Conservation (phyloP, 2,797 vertebrate species). For the Passerculus sandwichensis region DNA sequence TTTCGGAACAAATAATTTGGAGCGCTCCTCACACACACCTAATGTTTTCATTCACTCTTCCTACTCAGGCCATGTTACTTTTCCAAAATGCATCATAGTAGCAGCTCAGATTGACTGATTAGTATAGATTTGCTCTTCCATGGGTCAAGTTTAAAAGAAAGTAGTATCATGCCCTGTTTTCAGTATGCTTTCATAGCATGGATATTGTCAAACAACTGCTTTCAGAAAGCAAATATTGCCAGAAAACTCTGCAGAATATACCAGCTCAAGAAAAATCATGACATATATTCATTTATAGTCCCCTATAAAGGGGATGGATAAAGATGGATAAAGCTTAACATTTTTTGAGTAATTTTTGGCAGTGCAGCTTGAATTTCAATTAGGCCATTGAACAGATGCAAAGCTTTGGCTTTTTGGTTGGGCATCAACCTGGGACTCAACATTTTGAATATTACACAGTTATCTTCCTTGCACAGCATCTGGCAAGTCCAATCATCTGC, state of each 20-base stretch:
- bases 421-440: not conserved
- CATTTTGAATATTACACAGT: slow-evolving; percentile 12
- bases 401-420: slow-evolving; percentile 30
- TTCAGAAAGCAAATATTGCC: not conserved
- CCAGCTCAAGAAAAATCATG: not conserved
- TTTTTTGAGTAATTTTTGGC: slow-evolving; percentile 3
- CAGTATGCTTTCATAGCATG: not conserved
- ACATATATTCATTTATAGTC: not conserved
- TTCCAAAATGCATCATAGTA: not conserved
- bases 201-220: not conserved
- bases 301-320: no score
- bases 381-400: slow-evolving; percentile 37
- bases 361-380: slow-evolving; percentile 15
- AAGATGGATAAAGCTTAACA: not conserved
- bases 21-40: rapidly evolving
- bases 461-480: slow-evolving; percentile 33
- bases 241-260: not conserved
- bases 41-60: not conserved
- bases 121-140: not conserved
- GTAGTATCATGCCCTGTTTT: not conserved
- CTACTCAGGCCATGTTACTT: not conserved
- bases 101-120: not conserved
- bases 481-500: not conserved
- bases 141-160: not conserved
- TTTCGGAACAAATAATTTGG: not conserved